Base-by-base conservation (phyloP, 2,797 vertebrate species). In the Gambusia yucatana region DNA sequence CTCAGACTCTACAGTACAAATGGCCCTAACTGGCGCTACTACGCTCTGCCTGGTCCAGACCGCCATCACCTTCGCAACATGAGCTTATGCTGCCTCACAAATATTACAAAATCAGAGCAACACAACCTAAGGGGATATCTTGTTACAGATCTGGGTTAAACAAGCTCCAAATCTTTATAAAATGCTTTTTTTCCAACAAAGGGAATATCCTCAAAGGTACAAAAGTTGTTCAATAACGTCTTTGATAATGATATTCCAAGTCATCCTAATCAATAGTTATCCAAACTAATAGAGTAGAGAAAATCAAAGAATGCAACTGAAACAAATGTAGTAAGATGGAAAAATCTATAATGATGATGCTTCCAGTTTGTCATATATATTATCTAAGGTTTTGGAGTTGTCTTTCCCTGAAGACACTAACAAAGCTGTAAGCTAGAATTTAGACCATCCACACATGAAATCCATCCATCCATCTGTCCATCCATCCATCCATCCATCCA, bases 1-100 rank as follows among this genome's bases (percentile, higher is more conserved):
- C 88, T 80, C 83, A 87, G 86, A 84, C 88, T 81, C 79, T 28
- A 8, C 86, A 92, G 85, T 87, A 82, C 90, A 92, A 94, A 92
- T 89, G 83, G 75, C 87, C 90, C 84, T 92, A 83, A 78, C 82
- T 89, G 88, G 83, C 82, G 79, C 77, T 80, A 46, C 11, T 81
- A 80, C 75, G 74, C 69, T 84, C 69, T 82, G 73, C 72, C 76
- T 79, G 71, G 67, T 52, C 84, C 17, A 80, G 65, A 59, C 76
- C 84, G 52, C 80, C 75, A 63, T 86, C 85, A 80, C 80, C 84
- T 90, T 84, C 81, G 78, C 85, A 84, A 84, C 81, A 74, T 72
- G 69, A 73, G 80, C 79, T 82, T 61, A 83, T 69, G 43, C 69
- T 67, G 77, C 76, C 77, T 87, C 50, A 75, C 78, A 81, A 77